phyloP scores from a whole-genome alignment of 2,797 vertebrate species.

The Buphagus erythrorhynchus region DNA sequence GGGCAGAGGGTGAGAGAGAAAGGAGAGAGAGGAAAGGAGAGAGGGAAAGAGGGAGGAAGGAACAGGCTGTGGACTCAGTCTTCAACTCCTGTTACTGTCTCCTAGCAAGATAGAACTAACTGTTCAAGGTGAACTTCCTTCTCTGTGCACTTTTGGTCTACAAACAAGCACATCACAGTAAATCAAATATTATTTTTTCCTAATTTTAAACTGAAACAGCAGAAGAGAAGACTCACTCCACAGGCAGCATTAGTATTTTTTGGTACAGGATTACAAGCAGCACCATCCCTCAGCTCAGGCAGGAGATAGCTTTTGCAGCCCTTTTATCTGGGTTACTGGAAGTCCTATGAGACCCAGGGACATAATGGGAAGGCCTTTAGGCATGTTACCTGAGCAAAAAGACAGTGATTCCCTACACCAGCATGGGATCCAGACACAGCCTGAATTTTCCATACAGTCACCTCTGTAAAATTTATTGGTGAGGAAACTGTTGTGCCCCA shows the following conservation, averaged over 20 bases:
- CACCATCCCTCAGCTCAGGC: neutral
- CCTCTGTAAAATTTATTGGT: neutral
- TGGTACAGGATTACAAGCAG: neutral
- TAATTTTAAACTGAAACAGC: neutral
- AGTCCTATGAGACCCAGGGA: neutral
- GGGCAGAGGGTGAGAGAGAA: neutral
- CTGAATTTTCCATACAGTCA: neutral
- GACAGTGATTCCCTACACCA: neutral
- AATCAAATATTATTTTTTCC: neutral
- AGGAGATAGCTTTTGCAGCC: neutral
- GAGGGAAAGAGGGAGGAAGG: neutral
- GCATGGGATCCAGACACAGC: neutral
- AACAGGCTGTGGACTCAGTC: accelerated
- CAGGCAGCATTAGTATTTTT: neutral
- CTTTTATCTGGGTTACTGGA: neutral
- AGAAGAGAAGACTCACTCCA: accelerated
- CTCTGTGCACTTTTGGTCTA: neutral
- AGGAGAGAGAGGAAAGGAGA: no score
- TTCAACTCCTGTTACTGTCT: neutral
- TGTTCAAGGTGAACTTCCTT: neutral
- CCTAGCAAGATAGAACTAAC: neutral
- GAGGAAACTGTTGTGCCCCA: neutral
- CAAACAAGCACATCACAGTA: neutral
- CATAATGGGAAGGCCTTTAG: neutral
- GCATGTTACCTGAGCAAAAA: neutral